Base-by-base conservation (phyloP, 2,797 vertebrate species). In the Busarellus nigricollis region DNA sequence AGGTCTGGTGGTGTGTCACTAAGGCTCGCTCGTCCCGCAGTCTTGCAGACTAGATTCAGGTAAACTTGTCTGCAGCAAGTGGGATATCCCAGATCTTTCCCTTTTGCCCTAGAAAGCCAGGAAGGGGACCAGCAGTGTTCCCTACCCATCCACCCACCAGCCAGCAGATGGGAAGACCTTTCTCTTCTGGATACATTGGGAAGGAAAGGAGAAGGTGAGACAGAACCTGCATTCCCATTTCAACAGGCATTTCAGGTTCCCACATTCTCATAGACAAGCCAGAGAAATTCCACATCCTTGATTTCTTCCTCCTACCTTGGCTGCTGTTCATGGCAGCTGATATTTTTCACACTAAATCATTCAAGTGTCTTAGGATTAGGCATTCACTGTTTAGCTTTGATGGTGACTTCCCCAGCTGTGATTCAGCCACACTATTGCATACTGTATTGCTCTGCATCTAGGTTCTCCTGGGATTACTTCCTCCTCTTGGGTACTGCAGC, bases 151-250 rank as follows among this genome's bases (percentile, higher is more conserved):
- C 28, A 72, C 8, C 26, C 28, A 63, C 15, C n/a, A 55, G 8
- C 8, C 13, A 5, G 52, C 15, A 57, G 13, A 55, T 29, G 13
- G 45, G 10, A 40, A 88, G 40, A 66, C 9, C 11, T 65, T 73
- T 66, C 28, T 71, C 18, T 42, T 33, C 10, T 3, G 5, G 2
- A 13, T 33, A 37, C 0, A 0, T 3, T 52, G 40, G 38, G 35
- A 91, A 13, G 14, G 25, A 74, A 67, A 80, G 33, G 42, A 76
- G 18, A 22, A 70, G 10, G 22, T 19, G 25, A 87, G 35, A 83
- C 28, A 55, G 17, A 72, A 76, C 5, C 33, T 58, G 20, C 45
- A 28, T 59, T 65, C 26, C 40, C 12, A 19, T 62, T 83, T 78
- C 58, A 38, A 72, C 35, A 59, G 15, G 10, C 29, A 62, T 58